These are phyloP conservation scores for Prietella phreatophila DNA, from an alignment of 2,113 vertebrate genomes.

Conservation along the genomic window DNA sequence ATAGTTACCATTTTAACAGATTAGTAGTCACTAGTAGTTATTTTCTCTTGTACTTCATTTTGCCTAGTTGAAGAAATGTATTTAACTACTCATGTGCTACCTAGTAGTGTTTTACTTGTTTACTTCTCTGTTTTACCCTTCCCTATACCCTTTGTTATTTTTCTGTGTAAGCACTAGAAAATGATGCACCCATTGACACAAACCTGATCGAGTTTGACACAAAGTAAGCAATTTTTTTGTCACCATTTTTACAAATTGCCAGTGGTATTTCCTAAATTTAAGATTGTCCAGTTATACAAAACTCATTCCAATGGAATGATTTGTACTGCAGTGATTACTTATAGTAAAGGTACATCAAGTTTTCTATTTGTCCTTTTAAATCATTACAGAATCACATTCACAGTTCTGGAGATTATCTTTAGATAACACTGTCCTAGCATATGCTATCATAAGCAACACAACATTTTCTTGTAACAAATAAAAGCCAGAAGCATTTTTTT, in stretches of 20 bases:
- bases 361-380: not conserved
- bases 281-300: not conserved
- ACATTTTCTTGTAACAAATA: not conserved
- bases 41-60: not conserved
- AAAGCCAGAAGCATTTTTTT: not conserved
- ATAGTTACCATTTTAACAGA: not conserved
- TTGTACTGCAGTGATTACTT: not conserved
- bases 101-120: not conserved
- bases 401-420: not conserved
- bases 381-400: not conserved
- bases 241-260: not conserved
- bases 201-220: conserved; percentile 96
- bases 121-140: not conserved
- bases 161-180: conserved; percentile 80
- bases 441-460: not conserved
- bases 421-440: not conserved
- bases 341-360: not conserved
- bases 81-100: not conserved
- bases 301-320: not conserved
- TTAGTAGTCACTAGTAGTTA: not conserved
- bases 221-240: conserved; percentile 77
- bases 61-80: not conserved
- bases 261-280: not conserved
- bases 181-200: conserved; percentile 84
- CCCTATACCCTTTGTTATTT: not conserved